Conservation (phyloP, 1,140 invertebrate genomes). For the Drosophila rhopaloa region DNA sequence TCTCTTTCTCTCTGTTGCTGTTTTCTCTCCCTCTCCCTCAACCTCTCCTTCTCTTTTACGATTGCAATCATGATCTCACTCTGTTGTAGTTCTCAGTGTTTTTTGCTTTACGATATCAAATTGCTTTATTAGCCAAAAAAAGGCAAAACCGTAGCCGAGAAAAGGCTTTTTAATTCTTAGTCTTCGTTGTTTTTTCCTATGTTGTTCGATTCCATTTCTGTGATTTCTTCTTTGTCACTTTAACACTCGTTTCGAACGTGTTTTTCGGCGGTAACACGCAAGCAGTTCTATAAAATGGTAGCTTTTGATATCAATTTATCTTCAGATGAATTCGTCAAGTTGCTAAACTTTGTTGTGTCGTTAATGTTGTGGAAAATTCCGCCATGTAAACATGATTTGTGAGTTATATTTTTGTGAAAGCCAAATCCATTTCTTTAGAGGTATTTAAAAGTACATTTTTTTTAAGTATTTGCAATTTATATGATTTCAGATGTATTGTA, state of each 20-base stretch:
- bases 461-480: too few species aligned
- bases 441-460: not conserved
- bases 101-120: conserved; percentile 74
- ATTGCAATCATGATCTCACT: conserved; percentile 68
- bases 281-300: conserved; percentile 46
- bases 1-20: conserved; percentile 8
- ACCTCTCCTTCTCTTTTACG: not conserved
- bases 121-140: conserved; percentile 79
- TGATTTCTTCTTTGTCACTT: conserved; percentile 51
- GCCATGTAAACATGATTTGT: not conserved
- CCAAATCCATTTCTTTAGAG: too few species aligned
- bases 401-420: not conserved
- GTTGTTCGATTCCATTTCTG: conserved; percentile 53
- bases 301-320: conserved; percentile 52
- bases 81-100: conserved; percentile 46
- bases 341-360: not conserved
- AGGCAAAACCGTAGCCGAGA: conserved; percentile 35
- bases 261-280: conserved; percentile 59
- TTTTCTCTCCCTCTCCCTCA: conserved; percentile 10
- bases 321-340: conserved; percentile 13
- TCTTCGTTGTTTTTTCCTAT: conserved; percentile 24
- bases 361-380: conserved; percentile 16
- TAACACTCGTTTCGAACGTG: conserved; percentile 64
- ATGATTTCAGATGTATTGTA: not conserved
- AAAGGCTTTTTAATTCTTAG: conserved; percentile 60